These are phyloP conservation scores for Stramonita haemastoma DNA, from an alignment of 2,888 invertebrate genomes.

Conservation along the genomic window DNA sequence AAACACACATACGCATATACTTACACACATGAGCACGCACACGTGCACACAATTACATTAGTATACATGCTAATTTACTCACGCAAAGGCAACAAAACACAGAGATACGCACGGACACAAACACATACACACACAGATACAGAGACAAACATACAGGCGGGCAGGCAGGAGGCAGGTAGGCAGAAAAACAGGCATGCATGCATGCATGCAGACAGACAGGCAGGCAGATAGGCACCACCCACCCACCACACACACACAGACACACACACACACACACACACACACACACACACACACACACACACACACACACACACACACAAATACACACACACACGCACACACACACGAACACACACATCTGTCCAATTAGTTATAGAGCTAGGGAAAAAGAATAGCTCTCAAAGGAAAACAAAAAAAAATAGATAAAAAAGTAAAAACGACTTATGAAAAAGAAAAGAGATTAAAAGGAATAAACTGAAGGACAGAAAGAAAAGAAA, in stretches of 20 bases:
- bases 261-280: too few species aligned
- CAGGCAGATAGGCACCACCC: neutral
- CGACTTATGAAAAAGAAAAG: neutral
- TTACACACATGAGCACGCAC: conserved; percentile 1
- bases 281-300: too few species aligned
- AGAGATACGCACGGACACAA: neutral
- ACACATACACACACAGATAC: conserved; percentile 20
- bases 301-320: too few species aligned
- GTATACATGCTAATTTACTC: neutral
- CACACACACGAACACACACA: too few species aligned
- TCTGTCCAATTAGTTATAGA: too few species aligned
- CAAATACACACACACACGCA: too few species aligned
- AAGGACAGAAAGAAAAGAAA: too few species aligned
- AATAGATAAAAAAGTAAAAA: too few species aligned
- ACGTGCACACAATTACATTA: conserved; percentile 15
- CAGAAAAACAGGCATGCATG: neutral
- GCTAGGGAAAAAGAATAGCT: too few species aligned
- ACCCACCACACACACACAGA: neutral
- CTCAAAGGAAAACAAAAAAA: too few species aligned
- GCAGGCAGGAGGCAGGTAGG: neutral
- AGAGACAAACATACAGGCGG: conserved; percentile 14
- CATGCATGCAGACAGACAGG: neutral
- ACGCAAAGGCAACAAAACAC: neutral
- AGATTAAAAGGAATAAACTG: neutral
- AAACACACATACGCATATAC: conserved; percentile 10